phyloP scores from a whole-genome alignment of 2,888 invertebrate species.

The Onthophagus sagittarius region DNA sequence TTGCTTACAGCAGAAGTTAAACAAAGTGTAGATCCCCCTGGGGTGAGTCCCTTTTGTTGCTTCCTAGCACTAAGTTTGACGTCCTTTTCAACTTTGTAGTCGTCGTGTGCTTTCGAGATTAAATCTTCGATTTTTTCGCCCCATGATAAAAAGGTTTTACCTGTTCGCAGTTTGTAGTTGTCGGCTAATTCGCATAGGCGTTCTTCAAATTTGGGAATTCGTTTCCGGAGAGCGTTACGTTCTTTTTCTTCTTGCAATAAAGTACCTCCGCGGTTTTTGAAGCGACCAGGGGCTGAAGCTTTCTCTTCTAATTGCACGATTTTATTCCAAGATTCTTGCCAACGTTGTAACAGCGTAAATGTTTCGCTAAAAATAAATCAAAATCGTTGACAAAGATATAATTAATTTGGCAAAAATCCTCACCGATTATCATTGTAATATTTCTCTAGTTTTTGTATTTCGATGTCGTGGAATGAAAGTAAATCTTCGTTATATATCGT shows the following conservation, averaged over 20 bases:
- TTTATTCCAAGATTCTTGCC: slow-evolving; percentile 69
- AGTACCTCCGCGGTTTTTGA: slow-evolving; percentile 84
- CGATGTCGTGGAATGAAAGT: slow-evolving; percentile 72
- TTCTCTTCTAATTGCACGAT: slow-evolving; percentile 72
- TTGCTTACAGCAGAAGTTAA: too few relatives aligned
- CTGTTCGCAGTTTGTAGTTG: slow-evolving; percentile 54
- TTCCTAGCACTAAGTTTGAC: slow-evolving; percentile 55
- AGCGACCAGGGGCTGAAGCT: slow-evolving; percentile 76
- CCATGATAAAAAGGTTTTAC: slow-evolving; percentile 57
- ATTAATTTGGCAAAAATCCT: slow-evolving; percentile 67
- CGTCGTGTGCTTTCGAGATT: slow-evolving; percentile 60
- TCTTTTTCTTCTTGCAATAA: slow-evolving; percentile 83
- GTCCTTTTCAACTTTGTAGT: slow-evolving; percentile 56
- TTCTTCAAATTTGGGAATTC: slow-evolving; percentile 71
- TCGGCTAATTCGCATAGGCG: slow-evolving; percentile 57
- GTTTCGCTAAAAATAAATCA: slow-evolving; percentile 66
- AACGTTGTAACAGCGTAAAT: slow-evolving; percentile 61
- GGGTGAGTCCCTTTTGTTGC: too few relatives aligned
- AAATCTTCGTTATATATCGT: slow-evolving; percentile 77
- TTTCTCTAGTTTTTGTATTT: slow-evolving; percentile 65
- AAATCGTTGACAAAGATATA: slow-evolving; percentile 75
- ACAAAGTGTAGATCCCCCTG: too few relatives aligned
- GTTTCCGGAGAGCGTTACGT: slow-evolving; percentile 68
- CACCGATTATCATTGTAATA: slow-evolving; percentile 65
- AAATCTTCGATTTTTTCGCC: slow-evolving; percentile 61